Base-by-base conservation (phyloP, 2,888 invertebrate species). In the Chymomyza amoena region DNA sequence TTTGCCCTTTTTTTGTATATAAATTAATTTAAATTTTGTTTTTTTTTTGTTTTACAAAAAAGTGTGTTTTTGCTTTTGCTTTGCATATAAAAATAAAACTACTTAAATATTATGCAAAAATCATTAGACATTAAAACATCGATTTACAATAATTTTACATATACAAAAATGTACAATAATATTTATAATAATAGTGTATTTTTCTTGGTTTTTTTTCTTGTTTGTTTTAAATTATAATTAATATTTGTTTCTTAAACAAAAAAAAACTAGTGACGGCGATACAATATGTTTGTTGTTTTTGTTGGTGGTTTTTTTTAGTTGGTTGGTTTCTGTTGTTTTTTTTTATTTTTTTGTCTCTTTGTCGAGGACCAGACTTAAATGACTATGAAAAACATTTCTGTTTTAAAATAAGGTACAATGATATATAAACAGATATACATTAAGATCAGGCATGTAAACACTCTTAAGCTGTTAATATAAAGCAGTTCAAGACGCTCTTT, bases 371-470 rank as follows among this genome's bases (percentile, higher is more conserved):
- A 83, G 84, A 85, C 84, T 87, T 85, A 85, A 73, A 15, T 87
- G 87, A 84, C 84, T 84, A 84, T 73, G 20, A 64, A 86, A 85
- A 78, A 83, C 84, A 78, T 81, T 73, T 73, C 75, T 70, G 78
- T 84, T 78, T 76, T 72, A 83, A 85, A 85, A 85, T 85, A 85
- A 85, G 84, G 84, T 85, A 85, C 84, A 85, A 81, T 80, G 85
- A 87, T 87, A 85, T 77, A 66, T 32, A 51, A 50, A 66, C 61
- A 65, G 54, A 39, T 63, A 39, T 50, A 60, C 16, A 5, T 60
- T 28, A 25, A 60, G 28, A 60, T 6, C 32, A 9, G 32, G 32
- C 32, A 32, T 7, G 32, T 32, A 7, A 6, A 7, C 32, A 32
- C 7, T 6, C 32, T 6, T 1, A 0, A 32, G 32, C 0, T 32